These are phyloP conservation scores for Caenorhabditis sp. DNA, from an alignment of 2,888 invertebrate species.

Conservation along the genomic window DNA sequence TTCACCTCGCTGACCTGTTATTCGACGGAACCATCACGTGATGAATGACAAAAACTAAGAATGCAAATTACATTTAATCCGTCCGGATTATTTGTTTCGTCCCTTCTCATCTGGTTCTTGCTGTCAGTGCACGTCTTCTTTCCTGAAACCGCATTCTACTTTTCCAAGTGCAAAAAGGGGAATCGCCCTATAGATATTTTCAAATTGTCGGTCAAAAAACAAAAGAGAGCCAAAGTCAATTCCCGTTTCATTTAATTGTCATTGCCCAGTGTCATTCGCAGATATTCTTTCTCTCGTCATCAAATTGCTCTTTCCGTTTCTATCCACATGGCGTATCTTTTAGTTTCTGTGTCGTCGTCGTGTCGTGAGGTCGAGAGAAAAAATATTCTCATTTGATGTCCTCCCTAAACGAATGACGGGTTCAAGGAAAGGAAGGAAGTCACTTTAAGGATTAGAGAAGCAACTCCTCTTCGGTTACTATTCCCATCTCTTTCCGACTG, in stretches of 20 bases:
- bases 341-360: too few species aligned
- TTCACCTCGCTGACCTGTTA: neutral
- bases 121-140: neutral
- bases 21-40: slow-evolving; percentile 1
- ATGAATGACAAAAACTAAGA: neutral
- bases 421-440: slow-evolving; percentile 34
- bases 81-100: slow-evolving; percentile 14
- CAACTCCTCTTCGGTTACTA: neutral
- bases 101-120: neutral
- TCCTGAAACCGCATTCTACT: neutral
- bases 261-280: slow-evolving; percentile 1
- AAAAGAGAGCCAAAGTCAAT: neutral
- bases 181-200: too few species aligned
- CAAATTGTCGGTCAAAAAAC: neutral
- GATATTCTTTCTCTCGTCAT: slow-evolving; percentile 5
- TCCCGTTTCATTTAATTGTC: neutral
- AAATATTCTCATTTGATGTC: slow-evolving; percentile 30
- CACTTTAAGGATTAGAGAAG: slow-evolving; percentile 46
- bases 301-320: neutral
- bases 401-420: neutral
- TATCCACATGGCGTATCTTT: neutral
- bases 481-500: neutral
- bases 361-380: neutral
- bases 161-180: neutral
- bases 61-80: slow-evolving; percentile 14